phyloP scores from a whole-genome alignment of 2,888 invertebrate genomes.

The Drosophila paucipuncta region DNA sequence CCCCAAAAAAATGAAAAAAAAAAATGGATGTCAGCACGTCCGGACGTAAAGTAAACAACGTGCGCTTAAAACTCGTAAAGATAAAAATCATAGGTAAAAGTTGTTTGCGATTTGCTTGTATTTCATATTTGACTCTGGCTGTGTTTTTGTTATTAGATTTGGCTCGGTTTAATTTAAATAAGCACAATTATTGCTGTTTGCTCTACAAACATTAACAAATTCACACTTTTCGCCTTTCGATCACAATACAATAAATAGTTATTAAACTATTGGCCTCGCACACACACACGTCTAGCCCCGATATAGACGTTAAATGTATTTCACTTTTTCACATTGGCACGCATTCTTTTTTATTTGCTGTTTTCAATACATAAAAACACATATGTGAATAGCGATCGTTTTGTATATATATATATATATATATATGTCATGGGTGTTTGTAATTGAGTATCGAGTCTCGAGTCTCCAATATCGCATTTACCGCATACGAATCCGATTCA shows the following conservation, averaged over 20 bases:
- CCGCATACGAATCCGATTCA: conserved; percentile 45
- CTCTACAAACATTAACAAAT: conserved; percentile 42
- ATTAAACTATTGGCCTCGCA: conserved; percentile 45
- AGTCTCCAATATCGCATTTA: conserved; percentile 55
- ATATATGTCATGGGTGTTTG: conserved; percentile 22
- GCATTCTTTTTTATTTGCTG: conserved; percentile 47
- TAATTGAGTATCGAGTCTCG: conserved; percentile 46
- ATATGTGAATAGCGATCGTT: conserved; percentile 21
- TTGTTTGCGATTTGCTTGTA: conserved; percentile 73
- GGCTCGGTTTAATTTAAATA: conserved; percentile 47
- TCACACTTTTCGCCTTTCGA: conserved; percentile 34
- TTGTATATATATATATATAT: not conserved
- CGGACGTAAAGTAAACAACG: conserved; percentile 37
- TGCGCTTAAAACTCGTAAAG: conserved; percentile 47
- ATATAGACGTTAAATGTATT: conserved; percentile 29
- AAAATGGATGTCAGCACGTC: conserved; percentile 59
- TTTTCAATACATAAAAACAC: conserved; percentile 18
- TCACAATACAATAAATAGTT: conserved; percentile 8
- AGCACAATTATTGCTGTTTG: conserved; percentile 21
- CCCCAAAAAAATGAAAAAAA: conserved; percentile 28
- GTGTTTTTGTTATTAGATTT: conserved; percentile 36
- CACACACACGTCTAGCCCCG: not conserved
- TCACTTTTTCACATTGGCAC: conserved; percentile 62
- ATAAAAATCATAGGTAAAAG: conserved; percentile 76
- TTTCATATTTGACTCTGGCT: conserved; percentile 42